A percentile compares a stretch with the other conserved stretches of the same genome.
Conservation (phyloP, 2,888 invertebrate genomes). For the Odontomyia ornata region DNA sequence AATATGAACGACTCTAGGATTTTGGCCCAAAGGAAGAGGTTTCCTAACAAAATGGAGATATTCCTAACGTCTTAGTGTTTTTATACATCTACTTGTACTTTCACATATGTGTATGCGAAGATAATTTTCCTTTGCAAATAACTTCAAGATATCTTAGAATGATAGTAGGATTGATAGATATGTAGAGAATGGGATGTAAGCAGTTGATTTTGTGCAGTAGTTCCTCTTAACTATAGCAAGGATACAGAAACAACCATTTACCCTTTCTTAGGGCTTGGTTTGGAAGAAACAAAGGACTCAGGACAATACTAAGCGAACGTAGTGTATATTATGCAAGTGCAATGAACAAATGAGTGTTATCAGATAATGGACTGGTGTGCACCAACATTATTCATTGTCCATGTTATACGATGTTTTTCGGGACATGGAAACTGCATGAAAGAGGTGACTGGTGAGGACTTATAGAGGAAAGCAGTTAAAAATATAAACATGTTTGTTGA, state of each 20-base stretch:
- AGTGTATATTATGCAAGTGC: constrained; percentile 44
- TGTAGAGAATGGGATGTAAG: background rate
- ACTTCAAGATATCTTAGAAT: background rate
- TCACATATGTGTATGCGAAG: background rate
- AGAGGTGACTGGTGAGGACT: background rate
- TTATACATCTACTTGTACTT: too few species aligned
- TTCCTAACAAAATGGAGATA: too few species aligned
- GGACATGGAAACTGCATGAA: constrained; percentile 25
- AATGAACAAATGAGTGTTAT: constrained; percentile 49
- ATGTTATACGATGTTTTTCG: constrained; percentile 44
- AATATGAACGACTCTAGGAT: too few species aligned
- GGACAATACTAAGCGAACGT: background rate
- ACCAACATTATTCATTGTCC: constrained; percentile 47
- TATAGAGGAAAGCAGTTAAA: background rate
- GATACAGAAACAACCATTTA: too few species aligned
- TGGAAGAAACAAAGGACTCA: background rate
- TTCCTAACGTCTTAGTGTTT: too few species aligned
- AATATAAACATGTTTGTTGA: too few species aligned
- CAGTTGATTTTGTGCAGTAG: too few species aligned
- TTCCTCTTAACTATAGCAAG: too few species aligned
- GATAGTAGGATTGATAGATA: background rate
- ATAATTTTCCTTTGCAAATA: constrained; percentile 40
- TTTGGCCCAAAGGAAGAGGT: too few species aligned
- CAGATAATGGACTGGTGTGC: constrained; percentile 48
- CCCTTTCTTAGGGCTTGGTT: too few species aligned